Evolutionary conservation across 2,797 vertebrate species (phyloP), one percentile per base, ranked within the genome.

Genomic region (Tarsius wallacei): DNA sequence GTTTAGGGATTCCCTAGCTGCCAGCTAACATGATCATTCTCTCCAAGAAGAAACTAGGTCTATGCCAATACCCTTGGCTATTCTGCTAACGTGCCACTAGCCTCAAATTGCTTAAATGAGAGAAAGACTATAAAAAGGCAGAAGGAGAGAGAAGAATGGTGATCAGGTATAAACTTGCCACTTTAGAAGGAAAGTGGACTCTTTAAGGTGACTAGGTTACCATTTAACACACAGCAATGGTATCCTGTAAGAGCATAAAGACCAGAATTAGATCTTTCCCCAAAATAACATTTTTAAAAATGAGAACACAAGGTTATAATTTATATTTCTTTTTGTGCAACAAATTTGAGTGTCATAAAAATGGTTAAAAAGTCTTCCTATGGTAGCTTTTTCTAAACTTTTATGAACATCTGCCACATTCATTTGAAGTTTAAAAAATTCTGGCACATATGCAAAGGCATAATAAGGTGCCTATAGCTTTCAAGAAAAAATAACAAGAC

Each of bases 391-490:
- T 97, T 98, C 98, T 98, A 98, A 98, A 98, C 98, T 98, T 98
- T 97, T 98, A 98, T 96, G 97, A 98, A 98, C 98, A 98, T 98
- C 98, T 98, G 98, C 97, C 98, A 98, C 98, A 98, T 98, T 98
- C 98, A 97, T 98, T 98, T 97, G 97, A 98, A 98, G 98, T 98
- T 98, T 98, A 98, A 98, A 98, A 98, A 98, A 98, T 98, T 98
- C 98, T 98, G 98, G 98, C 98, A 98, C 98, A 98, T 97, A 98
- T 98, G 98, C 98, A 98, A 98, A 98, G 97, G 97, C 98, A 98
- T 98, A 98, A 98, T 98, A 98, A 98, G 98, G 98, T 98, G 98
- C 98, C 98, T 98, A 98, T 98, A 98, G 98, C 98, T 98, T 98
- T 98, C 97, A 97, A 98, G 98, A 98, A 98, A 98, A 98, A 98